Evolutionary conservation across 2,888 invertebrate genomes (phyloP), one percentile per base, ranked within the genome.

Genomic region (Oxytorus armatus): DNA sequence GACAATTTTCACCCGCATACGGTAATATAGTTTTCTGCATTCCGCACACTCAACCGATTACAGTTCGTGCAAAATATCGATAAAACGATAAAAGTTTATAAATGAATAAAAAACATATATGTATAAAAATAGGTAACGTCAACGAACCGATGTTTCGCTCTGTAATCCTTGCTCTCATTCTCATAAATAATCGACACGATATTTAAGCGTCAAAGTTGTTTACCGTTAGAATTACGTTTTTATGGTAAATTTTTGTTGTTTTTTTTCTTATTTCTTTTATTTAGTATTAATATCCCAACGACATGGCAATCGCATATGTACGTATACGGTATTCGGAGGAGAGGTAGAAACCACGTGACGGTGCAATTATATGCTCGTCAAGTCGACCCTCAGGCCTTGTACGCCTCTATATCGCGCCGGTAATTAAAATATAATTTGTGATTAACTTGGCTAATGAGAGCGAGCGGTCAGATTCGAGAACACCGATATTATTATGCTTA

Each of bases 401-500:
- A 55, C 29, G 70, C 74, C 70, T 81, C 82, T 83, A 70, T 85
- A 88, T 87, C 85, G 86, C 79, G 77, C 57, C 79, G 77, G 83
- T 86, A 88, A 88, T 89, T 89, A 88, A 89, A 88, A 88, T 87
- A 88, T 87, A 89, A 88, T 88, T 89, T 87, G 85, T 84, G 88
- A 88, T 88, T 88, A 88, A 85, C 79, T 81, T 82, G 82, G 84
- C 84, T 88, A 88, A 89, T 87, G 86, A 88, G 87, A 84, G 83
- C 86, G 86, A 87, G 86, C 86, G 82, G 77, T 81, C 84, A 86
- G 86, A 88, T 88, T 86, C 84, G 55, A 77, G 63, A 36, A 42
- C 39, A 42, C 77, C 51, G n/a, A 36, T 55, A 66, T 79, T 73
- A 76, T 82, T 66, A 79, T 59, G 69, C 74, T 66, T 70, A 65